phyloP scores from a whole-genome alignment of 2,113 vertebrate genomes.

The Podarcis raffonei region DNA sequence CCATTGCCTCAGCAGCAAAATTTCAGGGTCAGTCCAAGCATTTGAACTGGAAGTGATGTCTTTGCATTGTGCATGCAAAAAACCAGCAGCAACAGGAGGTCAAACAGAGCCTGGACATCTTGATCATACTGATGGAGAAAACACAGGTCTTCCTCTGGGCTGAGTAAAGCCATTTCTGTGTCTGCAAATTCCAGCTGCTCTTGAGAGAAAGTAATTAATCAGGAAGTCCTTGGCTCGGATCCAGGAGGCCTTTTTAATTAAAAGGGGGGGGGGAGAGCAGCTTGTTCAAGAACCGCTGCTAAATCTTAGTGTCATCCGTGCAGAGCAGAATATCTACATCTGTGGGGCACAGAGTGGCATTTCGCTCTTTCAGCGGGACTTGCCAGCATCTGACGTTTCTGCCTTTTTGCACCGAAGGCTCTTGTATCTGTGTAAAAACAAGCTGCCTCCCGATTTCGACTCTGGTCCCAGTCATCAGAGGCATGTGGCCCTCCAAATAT shows the following conservation, averaged over 20 bases:
- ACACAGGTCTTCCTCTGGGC: neutral
- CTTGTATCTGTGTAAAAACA: no score
- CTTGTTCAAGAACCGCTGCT: slow-evolving; percentile 3
- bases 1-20: no score
- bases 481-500: no score
- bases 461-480: no score
- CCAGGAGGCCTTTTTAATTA: slow-evolving; percentile 59
- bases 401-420: no score
- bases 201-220: slow-evolving; percentile 56
- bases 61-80: neutral
- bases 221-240: neutral
- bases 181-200: neutral
- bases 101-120: neutral
- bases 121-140: neutral
- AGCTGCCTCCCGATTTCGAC: no score
- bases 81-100: neutral
- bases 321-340: accelerated
- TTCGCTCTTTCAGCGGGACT: neutral
- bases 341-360: neutral
- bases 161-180: slow-evolving; percentile 1
- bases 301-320: neutral
- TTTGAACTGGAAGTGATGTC: no score
- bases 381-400: neutral
- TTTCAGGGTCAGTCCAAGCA: no score
- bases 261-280: neutral